Evolutionary conservation across 1,140 invertebrate genomes (phyloP), one percentile per base, ranked within the genome.

Genomic region (Eurytemora carolleeae): DNA sequence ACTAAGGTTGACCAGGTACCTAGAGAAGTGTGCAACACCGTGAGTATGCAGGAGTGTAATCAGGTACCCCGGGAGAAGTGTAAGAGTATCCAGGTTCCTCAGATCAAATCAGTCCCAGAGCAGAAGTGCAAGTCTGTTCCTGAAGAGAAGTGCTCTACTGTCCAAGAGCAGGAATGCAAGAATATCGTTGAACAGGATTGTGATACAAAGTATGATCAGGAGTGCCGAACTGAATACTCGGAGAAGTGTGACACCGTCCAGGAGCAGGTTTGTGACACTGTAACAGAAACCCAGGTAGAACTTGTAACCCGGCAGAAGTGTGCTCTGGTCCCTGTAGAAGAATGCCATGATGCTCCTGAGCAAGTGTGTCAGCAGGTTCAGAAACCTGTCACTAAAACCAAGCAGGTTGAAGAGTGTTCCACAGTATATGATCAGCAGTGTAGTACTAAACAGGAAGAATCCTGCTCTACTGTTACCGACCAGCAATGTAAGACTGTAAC

Each of bases 131-230:
- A 57, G 22, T n/a, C 16, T 19, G 60, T 62, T 21, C 19, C 53
- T 7, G 60, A 62, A 18, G 21, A 62, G 60, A 22, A 62, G 21
- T 62, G 60, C 60, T 20, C 17, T 19, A 57, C 60, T n/a, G 60
- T 22, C 17, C 19, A 19, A 7, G 54, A 19, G 18, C 7, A 22
- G 54, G 19, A 55, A n/a, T 44, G 31, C 31, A 7, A 44, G 7
- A 44, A 7, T n/a, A n/a, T 12, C 7, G 7, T 12, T 44, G 31
- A 44, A n/a, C 61, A 44, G 31, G 31, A 44, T 7, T 44, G 31
- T n/a, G n/a, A 44, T n/a, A 44, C 31, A 44, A 44, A 44, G 31
- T 44, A 44, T 44, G 31, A 44, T 7, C 7, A 44, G 31, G 31
- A 44, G n/a, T 44, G 31, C 31, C 31, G n/a, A 7, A 44, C 31